Evolutionary conservation across 2,888 invertebrate genomes (phyloP), one percentile per base, ranked within the genome.

Genomic region (Colletes collaris): DNA sequence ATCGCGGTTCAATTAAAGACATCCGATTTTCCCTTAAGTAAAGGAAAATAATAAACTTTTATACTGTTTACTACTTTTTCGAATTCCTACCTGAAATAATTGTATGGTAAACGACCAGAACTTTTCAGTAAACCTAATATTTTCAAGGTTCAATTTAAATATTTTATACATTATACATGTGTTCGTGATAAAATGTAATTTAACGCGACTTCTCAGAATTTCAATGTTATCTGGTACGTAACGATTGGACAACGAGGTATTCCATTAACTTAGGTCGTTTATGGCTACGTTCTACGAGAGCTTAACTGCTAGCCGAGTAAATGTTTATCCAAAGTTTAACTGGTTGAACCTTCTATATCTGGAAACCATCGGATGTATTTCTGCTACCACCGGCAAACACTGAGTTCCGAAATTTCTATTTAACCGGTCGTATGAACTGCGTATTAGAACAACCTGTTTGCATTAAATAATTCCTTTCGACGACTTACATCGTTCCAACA

Each of bases 301-400:
- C 62, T 66, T 37, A 67, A 62, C 56, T 40, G 50, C 50, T 11
- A 19, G 7, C 46, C 64, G 44, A 11, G 50, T 40, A 79, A 85
- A 83, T 83, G 69, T 85, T 85, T 85, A 69, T 68, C 40, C 65
- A 7, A 79, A 83, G 76, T 85, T 76, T 74, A 85, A 76, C 79
- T 81, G 56, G 68, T 78, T 56, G 68, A 79, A 75, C 73, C 71
- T 27, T 27, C 13, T 16, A 8, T 16, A 50, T 37, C 67, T 7
- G 19, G 71, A 37, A 53, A 40, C 76, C 65, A 67, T 52, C 6
- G 7, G 50, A 55, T 44, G 56, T 62, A 59, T 73, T 84, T 80
- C 58, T 53, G 6, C 37, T 19, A 40, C 49, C n/a, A 10, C 55
- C 27, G 16, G 35, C 62, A 49, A 68, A 76, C 16, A 59, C 27